Base-by-base conservation (phyloP, 2,888 invertebrate genomes). In the Parapristionchus giblindavisi region DNA sequence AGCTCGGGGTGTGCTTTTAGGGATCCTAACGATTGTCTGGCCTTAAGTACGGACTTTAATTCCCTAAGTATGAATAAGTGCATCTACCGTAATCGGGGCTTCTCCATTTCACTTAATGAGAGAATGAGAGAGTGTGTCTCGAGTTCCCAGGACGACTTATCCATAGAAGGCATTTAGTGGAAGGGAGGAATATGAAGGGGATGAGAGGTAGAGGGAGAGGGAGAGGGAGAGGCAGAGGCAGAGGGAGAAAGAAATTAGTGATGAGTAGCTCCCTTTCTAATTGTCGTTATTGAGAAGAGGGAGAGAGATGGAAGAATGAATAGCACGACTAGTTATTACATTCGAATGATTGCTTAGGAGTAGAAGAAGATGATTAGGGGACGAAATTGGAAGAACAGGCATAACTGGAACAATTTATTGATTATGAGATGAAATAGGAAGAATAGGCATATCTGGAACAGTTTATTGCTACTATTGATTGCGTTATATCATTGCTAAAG, bases 301-400 rank as follows among this genome's bases (percentile, higher is more conserved):
- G 29, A 27, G 3, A 68, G 27, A 36, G 65, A 48, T 43, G 48
- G 48, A 21, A 24, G 14, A 32, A 38, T 27, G 40, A 27, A 21
- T 52, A 68, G 40, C 40, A 65, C 63, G 29, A 65, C 43, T 65
- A 29, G 63, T 65, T 48, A 65, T 65, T 65, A 40, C 36, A 65
- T 48, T 43, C 43, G 63, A 43, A 21, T 52, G 24, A 40, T 52
- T 68, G 68, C 54, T 43, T 43, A 56, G 40, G 24, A 56, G 58
- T 56, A 29, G 43, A 72, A 36, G 43, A 34, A 43, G 32, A 32
- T 68, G 52, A 40, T 36, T 27, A 58, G 24, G 24, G 48, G 60
- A 17, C n/a, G 43, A 5, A 40, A 43, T 27, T 56, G 54, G 38
- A 34, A 21, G 51, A 34, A 51, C 5, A 36, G 2, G 17, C 2